Percentiles rank a stretch among this genome's conserved stretches.
These are phyloP conservation scores for Heliothis virescens DNA, from an alignment of 1,140 invertebrate genomes.

Conservation along the genomic window DNA sequence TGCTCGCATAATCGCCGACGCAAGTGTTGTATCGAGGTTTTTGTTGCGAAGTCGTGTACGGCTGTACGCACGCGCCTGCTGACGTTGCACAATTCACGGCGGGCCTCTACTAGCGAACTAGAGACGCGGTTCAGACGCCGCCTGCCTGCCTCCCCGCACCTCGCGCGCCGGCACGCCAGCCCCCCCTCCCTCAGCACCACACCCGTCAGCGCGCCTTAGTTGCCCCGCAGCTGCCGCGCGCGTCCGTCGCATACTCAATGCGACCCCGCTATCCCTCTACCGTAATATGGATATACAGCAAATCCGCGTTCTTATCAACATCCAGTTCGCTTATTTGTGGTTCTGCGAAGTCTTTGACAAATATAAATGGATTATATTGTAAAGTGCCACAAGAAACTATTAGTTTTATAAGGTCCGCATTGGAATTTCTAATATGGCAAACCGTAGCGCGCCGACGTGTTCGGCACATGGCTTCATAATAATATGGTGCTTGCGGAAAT, in stretches of 20 bases:
- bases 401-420: conserved; percentile 79
- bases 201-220: conserved; percentile 66
- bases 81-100: conserved; percentile 80
- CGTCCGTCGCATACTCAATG: conserved; percentile 77
- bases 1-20: conserved; percentile 44
- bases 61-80: conserved; percentile 72
- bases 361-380: conserved; percentile 86
- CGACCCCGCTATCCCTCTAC: conserved; percentile 72
- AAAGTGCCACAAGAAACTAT: conserved; percentile 70
- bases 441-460: conserved; percentile 79
- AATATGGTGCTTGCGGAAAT: conserved; percentile 76
- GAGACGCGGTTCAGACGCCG: conserved; percentile 76
- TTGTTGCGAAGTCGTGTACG: conserved; percentile 45
- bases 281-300: conserved; percentile 85
- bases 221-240: conserved; percentile 82
- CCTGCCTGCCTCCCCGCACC: conserved; percentile 56
- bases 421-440: conserved; percentile 81
- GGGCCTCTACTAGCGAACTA: conserved; percentile 60
- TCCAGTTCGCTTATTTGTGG: conserved; percentile 82
- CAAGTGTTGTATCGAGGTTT: conserved; percentile 52
- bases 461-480: conserved; percentile 81
- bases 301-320: conserved; percentile 79
- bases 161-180: conserved; percentile 47
- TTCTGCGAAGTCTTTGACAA: conserved; percentile 83
- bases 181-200: conserved; percentile 47